Base-by-base conservation (phyloP, 2,113 vertebrate genomes). In the Scolopax mira region DNA sequence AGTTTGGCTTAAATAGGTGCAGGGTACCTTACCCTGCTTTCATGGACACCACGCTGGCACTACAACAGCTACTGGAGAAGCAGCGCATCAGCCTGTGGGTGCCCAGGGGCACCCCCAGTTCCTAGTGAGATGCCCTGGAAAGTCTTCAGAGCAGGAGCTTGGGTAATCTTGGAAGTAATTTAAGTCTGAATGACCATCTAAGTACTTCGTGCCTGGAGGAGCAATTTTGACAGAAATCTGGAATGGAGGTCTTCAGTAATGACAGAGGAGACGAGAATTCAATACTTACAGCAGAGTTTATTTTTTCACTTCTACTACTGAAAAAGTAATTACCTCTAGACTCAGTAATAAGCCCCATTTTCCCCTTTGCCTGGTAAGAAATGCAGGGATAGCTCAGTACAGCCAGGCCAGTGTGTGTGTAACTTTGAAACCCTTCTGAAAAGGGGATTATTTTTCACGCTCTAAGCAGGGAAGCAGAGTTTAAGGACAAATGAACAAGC, bases 221-320 rank as follows among this genome's bases (percentile, higher is more conserved):
- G 41, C n/a, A 73, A 2, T 73, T 88, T 46, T 11, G 39, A 11
- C 49, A 57, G 61, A 52, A 65, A 12, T 31, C 21, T 87, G 49
- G 9, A 83, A 11, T 13, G 11, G 61, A 73, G 18, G 27, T 49
- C 17, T 91, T 90, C 5, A 27, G 27, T 72, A 65, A 39, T 1
- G 6, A 23, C 79, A 35, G 55, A 72, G 42, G 37, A 62, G 44
- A 48, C 19, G 21, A 13, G 49, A 69, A 82, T 85, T 14, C 58
- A 65, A 39, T 49, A 6, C 7, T 66, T 12, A 3, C 0, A 5
- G 28, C 42, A 12, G 18, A 60, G 23, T 39, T 44, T 8, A 24
- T 39, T 61, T 81, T 60, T 79, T 28, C 18, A 12, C 44, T 71
- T 61, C 17, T 22, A 51, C 61, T 81, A 18, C 46, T 70, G 62